Percentiles rank a stretch among this genome's conserved stretches.
These are phyloP conservation scores for Urocynchramus pylzowi DNA, from an alignment of 2,113 vertebrate genomes.

Conservation along the genomic window DNA sequence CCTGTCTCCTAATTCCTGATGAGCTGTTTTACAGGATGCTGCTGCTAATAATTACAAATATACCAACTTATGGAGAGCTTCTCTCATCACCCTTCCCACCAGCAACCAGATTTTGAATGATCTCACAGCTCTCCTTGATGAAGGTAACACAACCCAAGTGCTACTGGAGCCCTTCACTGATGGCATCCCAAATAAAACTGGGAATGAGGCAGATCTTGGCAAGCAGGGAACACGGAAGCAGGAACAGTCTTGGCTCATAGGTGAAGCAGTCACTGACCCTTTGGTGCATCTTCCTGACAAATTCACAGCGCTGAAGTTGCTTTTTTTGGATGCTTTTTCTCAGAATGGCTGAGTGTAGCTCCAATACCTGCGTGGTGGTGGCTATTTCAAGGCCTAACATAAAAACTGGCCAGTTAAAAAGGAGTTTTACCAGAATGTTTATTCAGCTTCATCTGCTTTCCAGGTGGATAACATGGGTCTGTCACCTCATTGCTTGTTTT, in stretches of 20 bases:
- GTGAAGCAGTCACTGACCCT: neutral
- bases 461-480: neutral
- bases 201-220: neutral
- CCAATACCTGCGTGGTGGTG: accelerated
- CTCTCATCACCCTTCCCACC: neutral
- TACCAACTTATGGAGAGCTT: neutral
- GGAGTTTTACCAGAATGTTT: neutral
- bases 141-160: neutral
- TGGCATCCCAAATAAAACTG: neutral
- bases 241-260: accelerated
- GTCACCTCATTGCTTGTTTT: neutral
- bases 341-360: neutral
- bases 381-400: neutral
- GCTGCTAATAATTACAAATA: neutral
- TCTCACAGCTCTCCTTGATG: neutral
- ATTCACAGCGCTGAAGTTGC: accelerated
- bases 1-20: neutral
- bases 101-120: accelerated
- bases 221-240: accelerated
- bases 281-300: neutral
- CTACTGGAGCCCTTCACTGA: accelerated
- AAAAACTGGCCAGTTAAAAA: neutral
- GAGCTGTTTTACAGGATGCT: neutral
- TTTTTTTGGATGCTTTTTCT: neutral
- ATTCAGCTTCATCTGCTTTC: neutral